Percentiles rank a stretch among this genome's conserved stretches.
These are phyloP conservation scores for Anadara kagoshimensis DNA, from an alignment of 1,140 invertebrate genomes.

Conservation along the genomic window DNA sequence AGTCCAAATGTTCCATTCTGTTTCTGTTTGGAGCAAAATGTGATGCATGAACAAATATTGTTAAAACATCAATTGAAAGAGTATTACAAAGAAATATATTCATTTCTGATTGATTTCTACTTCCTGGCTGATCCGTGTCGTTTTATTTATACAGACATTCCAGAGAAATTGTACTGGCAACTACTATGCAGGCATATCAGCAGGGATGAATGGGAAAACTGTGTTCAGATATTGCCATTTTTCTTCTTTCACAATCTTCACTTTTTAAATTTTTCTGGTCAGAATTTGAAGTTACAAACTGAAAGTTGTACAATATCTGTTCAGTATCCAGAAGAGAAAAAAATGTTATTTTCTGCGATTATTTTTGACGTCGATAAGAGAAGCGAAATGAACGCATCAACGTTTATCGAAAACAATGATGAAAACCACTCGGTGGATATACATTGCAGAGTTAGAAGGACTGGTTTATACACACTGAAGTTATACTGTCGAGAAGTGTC, in stretches of 20 bases:
- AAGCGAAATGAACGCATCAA: background rate
- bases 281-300: slow-evolving; percentile 8
- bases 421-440: background rate
- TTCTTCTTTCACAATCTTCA: slow-evolving; percentile 2
- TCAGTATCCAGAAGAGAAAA: slow-evolving; percentile 8
- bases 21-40: background rate
- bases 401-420: background rate
- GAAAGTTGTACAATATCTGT: slow-evolving; percentile 1
- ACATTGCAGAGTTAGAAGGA: background rate
- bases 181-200: slow-evolving; percentile 6
- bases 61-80: background rate
- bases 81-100: background rate
- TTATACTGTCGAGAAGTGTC: background rate
- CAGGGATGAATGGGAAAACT: slow-evolving; percentile 9
- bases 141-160: slow-evolving; percentile 14
- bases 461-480: background rate
- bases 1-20: slow-evolving; percentile 4
- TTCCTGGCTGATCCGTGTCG: background rate
- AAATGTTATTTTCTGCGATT: background rate
- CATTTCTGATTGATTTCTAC: background rate
- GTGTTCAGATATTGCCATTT: slow-evolving; percentile 4
- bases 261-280: background rate
- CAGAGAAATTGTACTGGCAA: slow-evolving; percentile 17
- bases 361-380: background rate
- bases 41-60: slow-evolving; percentile 1